Percentiles rank a stretch among this genome's conserved stretches.
These are phyloP conservation scores for Micromussa lordhowensis DNA, from an alignment of 92 coral and sea anemone species.

Conservation along the genomic window DNA sequence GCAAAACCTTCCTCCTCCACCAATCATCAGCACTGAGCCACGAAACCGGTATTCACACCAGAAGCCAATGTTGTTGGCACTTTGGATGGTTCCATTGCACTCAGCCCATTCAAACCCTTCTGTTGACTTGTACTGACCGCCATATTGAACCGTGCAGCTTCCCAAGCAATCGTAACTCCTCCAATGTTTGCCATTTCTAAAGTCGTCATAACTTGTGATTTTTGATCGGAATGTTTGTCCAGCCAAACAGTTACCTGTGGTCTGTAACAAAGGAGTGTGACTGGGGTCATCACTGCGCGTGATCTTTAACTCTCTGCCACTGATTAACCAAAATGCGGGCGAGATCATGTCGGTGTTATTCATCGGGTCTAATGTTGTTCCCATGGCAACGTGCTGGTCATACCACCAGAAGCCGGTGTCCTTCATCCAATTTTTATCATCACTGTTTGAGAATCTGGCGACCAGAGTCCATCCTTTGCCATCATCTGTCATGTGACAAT, in stretches of 20 bases:
- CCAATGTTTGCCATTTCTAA: not conserved
- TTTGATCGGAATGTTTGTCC: too few relatives aligned
- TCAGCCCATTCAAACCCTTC: not conserved
- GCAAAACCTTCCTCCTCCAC: slow-evolving; percentile 45
- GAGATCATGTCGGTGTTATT: not conserved
- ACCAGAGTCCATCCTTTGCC: too few relatives aligned
- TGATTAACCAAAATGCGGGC: too few relatives aligned
- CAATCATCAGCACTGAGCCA: slow-evolving; percentile 44
- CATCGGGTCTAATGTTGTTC: not conserved
- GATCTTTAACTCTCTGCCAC: too few relatives aligned
- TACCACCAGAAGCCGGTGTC: slow-evolving; percentile 48
- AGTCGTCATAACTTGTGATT: too few relatives aligned
- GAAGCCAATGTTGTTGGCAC: not conserved
- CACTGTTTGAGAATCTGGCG: slow-evolving; percentile 54
- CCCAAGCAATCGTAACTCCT: not conserved
- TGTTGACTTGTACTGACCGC: not conserved
- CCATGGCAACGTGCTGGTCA: slow-evolving; percentile 17
- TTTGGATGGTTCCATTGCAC: slow-evolving; percentile 33
- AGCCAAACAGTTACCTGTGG: too few relatives aligned
- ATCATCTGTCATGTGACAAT: too few relatives aligned
- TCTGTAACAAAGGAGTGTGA: too few relatives aligned
- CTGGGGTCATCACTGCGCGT: too few relatives aligned
- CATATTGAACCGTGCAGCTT: not conserved
- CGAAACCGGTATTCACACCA: not conserved
- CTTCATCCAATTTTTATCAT: slow-evolving; percentile 55